A percentile compares a stretch with the other conserved stretches of the same genome.
Conservation (phyloP, 1,140 invertebrate genomes). For the Epicauta chinensis region DNA sequence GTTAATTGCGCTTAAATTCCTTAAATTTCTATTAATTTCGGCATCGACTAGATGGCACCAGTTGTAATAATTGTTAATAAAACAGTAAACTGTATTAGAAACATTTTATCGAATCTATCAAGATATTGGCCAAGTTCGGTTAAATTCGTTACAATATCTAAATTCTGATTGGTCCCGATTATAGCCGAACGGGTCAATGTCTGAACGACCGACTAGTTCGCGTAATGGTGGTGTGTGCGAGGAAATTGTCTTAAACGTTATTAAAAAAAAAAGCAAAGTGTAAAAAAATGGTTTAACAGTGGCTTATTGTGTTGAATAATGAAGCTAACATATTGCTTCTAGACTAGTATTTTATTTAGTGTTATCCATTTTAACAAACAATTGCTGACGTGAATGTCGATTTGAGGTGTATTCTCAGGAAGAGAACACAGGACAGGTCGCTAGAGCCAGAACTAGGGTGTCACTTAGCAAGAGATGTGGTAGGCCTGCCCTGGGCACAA, state of each 20-base stretch:
- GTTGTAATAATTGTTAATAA: no score
- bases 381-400: slow-evolving; percentile 26
- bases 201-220: slow-evolving; percentile 61
- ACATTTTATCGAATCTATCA: no score
- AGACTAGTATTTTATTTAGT: slow-evolving; percentile 9
- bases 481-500: no score
- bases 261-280: no score
- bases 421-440: no score
- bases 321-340: neutral
- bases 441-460: slow-evolving; percentile 1
- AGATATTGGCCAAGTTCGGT: neutral
- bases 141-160: slow-evolving; percentile 28
- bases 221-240: slow-evolving; percentile 48
- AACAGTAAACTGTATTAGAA: no score
- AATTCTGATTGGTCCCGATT: slow-evolving; percentile 37
- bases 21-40: no score
- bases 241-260: slow-evolving; percentile 3
- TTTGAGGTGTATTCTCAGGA: slow-evolving; percentile 23
- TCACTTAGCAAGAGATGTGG: slow-evolving; percentile 44
- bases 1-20: no score
- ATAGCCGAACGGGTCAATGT: slow-evolving; percentile 61
- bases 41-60: no score
- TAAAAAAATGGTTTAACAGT: slow-evolving; percentile 48
- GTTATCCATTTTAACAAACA: neutral
- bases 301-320: no score